Evolutionary conservation across 2,888 invertebrate species (phyloP).

Genomic region (Campoletis raptor): DNA sequence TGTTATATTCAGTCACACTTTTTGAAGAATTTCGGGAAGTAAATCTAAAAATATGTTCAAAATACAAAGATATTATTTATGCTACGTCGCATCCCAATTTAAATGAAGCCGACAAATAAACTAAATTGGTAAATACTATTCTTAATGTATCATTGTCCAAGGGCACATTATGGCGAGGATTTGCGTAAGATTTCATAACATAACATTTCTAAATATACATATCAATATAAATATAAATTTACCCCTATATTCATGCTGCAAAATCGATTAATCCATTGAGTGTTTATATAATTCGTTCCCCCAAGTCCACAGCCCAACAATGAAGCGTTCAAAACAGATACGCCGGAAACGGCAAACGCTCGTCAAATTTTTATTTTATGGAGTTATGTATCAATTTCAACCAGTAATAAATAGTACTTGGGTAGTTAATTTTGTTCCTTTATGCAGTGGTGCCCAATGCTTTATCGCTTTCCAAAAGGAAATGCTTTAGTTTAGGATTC

Average conservation of each 20-base stretch:
- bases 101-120: too few species aligned
- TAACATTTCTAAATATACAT: not conserved
- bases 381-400: not conserved
- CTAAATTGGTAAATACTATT: too few species aligned
- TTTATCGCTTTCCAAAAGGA: not conserved
- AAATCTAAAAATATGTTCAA: too few species aligned
- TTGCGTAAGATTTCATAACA: not conserved
- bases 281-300: not conserved
- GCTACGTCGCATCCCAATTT: too few species aligned
- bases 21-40: too few species aligned
- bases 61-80: too few species aligned
- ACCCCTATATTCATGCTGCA: not conserved
- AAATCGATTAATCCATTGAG: not conserved
- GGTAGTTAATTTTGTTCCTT: slow-evolving; percentile 1
- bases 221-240: not conserved
- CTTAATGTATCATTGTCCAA: too few species aligned
- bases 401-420: not conserved
- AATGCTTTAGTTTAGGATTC: not conserved
- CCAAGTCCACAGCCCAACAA: too few species aligned
- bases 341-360: not conserved
- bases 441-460: not conserved
- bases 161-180: too few species aligned
- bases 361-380: not conserved
- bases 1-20: too few species aligned
- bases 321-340: not conserved